Conservation (phyloP, 1,140 invertebrate genomes). For the Tetragonula clypearis region DNA sequence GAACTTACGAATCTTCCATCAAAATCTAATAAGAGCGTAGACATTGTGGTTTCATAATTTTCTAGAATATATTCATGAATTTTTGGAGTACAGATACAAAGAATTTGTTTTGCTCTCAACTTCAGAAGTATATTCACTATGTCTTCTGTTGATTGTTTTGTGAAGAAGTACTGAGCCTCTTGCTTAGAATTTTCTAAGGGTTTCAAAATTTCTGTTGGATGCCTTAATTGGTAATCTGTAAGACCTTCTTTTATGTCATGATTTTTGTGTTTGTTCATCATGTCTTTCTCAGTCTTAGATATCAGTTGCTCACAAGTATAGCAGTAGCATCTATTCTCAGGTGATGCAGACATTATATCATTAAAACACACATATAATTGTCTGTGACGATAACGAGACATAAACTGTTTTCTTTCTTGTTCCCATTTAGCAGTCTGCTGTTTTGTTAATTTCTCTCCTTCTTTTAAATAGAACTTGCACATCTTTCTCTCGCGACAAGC, state of each 20-base stretch:
- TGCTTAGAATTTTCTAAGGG: constrained; percentile 86
- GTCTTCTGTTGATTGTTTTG: constrained; percentile 82
- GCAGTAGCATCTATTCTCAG: constrained; percentile 83
- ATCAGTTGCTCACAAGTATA: constrained; percentile 85
- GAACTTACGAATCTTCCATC: constrained; percentile 86
- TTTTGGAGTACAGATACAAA: constrained; percentile 91
- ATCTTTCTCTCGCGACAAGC: constrained; percentile 89
- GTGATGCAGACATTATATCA: constrained; percentile 68
- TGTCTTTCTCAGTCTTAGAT: constrained; percentile 74
- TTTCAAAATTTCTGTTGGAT: constrained; percentile 84
- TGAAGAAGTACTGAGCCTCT: constrained; percentile 90
- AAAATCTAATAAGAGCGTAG: constrained; percentile 89
- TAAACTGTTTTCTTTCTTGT: constrained; percentile 80
- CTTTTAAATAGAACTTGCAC: constrained; percentile 86
- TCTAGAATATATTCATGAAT: constrained; percentile 87
- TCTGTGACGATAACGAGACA: constrained; percentile 80
- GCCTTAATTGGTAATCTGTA: constrained; percentile 79
- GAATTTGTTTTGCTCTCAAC: constrained; percentile 83
- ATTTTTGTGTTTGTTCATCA: constrained; percentile 81
- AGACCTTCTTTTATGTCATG: constrained; percentile 81
- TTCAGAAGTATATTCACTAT: constrained; percentile 82
- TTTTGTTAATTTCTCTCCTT: constrained; percentile 82
- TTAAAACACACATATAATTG: constrained; percentile 82
- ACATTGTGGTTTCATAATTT: constrained; percentile 79
- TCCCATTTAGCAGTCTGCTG: constrained; percentile 81